Evolutionary conservation across 2,888 invertebrate genomes (phyloP).

Genomic region (Chrysolina haemoptera): DNA sequence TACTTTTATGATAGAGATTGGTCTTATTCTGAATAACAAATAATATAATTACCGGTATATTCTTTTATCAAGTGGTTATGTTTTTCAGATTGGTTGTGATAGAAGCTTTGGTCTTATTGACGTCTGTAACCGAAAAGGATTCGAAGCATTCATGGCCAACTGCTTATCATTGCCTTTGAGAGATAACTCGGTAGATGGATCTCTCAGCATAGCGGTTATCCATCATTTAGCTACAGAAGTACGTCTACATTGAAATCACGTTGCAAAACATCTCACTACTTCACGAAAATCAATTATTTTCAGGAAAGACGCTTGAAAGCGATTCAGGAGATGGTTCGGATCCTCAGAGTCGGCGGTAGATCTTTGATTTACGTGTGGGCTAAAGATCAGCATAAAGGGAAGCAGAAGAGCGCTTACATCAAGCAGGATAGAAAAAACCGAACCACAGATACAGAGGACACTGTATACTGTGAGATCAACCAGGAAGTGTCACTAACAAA

Average conservation of each 20-base stretch:
- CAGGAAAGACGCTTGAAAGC: constrained; percentile 83
- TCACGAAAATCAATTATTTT: constrained; percentile 55
- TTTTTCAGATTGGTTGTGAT: constrained; percentile 85
- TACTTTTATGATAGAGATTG: too few species aligned
- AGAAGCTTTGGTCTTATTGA: constrained; percentile 78
- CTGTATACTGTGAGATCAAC: constrained; percentile 52
- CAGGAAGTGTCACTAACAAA: constrained; percentile 57
- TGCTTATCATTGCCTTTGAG: constrained; percentile 82
- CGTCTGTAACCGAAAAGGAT: constrained; percentile 76
- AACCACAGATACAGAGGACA: constrained; percentile 62
- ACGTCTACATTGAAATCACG: not conserved
- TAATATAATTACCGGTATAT: too few species aligned
- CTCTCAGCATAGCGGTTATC: constrained; percentile 95
- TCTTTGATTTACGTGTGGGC: constrained; percentile 98
- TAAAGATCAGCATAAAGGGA: constrained; percentile 83
- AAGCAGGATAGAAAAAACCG: constrained; percentile 74
- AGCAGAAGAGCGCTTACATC: constrained; percentile 79
- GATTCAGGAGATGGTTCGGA: constrained; percentile 81
- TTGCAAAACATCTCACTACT: constrained; percentile 21
- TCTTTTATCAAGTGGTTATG: too few species aligned
- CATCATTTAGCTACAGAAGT: constrained; percentile 92
- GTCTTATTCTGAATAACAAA: too few species aligned
- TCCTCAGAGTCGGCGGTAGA: constrained; percentile 81
- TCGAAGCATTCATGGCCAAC: constrained; percentile 84
- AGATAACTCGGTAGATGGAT: constrained; percentile 81